Base-by-base conservation (phyloP, 2,888 invertebrate species). In the Eretmocerus hayati region DNA sequence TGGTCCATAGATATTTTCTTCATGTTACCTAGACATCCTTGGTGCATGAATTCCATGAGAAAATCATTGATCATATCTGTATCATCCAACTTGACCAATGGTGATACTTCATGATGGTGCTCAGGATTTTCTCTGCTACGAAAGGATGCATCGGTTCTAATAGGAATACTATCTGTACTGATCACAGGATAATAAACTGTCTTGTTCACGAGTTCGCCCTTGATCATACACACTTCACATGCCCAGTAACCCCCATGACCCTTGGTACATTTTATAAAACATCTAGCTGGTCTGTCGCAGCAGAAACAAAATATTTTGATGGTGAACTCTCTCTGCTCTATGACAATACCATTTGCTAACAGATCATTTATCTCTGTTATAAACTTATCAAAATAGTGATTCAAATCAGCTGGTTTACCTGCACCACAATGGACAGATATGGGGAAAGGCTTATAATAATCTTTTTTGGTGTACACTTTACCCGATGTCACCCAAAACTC, bases 401-500 rank as follows among this genome's bases (percentile, higher is more conserved):
- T 15, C 2, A 33, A n/a, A 15, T 11, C 9, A 3, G 13, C 8
- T 2, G 42, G 42, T 20, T 32, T 33, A 2, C 42, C 33, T 2
- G 21, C 21, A 16, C 42, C 42, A 32, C 42, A 32, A 15, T 32
- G 15, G 2, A 32, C 21, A 3, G 33, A 4, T 9, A 42, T 21
- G 1, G 13, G 4, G 44, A 56, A 59, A 18, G 56, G 57, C 36
- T 46, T 49, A 48, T 58, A 59, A 2, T 50, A 8, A 26, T 52
- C 50, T 4, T 38, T 26, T 9, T 56, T 16, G 39, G 19, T 43
- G 35, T 42, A 44, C 19, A 57, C 23, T 36, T 50, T 55, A 13
- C 52, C 50, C 15, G 54, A 45, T 23, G 56, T 54, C n/a, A 54
- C 54, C 55, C 55, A 59, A 15, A 55, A 48, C 44, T 51, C 26